phyloP scores from a whole-genome alignment of 2,888 invertebrate genomes.

The Stenichneumon culpator region DNA sequence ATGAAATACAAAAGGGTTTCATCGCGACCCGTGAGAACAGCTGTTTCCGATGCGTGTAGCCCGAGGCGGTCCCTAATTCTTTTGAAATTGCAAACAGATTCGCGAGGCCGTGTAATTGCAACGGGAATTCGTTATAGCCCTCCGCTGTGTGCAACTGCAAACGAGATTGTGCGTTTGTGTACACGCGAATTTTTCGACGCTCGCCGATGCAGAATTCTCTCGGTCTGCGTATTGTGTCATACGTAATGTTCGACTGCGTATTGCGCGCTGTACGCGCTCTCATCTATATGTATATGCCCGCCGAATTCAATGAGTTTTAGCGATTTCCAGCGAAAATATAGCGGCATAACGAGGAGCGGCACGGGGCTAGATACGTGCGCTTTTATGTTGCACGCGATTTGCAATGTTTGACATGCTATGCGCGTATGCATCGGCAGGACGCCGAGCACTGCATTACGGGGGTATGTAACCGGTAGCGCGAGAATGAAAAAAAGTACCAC shows the following conservation, averaged over 20 bases:
- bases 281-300: conserved; percentile 7
- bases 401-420: conserved; percentile 53
- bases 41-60: conserved; percentile 39
- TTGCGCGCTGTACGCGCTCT: neutral
- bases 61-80: conserved; percentile 50
- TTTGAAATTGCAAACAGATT: conserved; percentile 62
- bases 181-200: neutral
- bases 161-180: conserved; percentile 4
- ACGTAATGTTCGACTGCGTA: conserved; percentile 19
- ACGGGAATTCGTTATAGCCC: conserved; percentile 62
- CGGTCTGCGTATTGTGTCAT: conserved; percentile 32
- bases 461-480: neutral
- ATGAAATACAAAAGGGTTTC: conserved; percentile 29
- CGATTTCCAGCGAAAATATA: conserved; percentile 48
- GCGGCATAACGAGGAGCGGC: conserved; percentile 41
- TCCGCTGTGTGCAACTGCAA: conserved; percentile 40
- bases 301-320: conserved; percentile 57
- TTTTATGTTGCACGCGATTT: conserved; percentile 34
- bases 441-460: conserved; percentile 6
- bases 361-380: conserved; percentile 17
- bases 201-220: conserved; percentile 47
- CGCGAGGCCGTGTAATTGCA: conserved; percentile 63
- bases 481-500: neutral
- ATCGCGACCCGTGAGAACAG: conserved; percentile 56
- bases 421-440: conserved; percentile 17